Evolutionary conservation across 2,113 vertebrate genomes (phyloP).

Genomic region (Burhinus bistriatus): DNA sequence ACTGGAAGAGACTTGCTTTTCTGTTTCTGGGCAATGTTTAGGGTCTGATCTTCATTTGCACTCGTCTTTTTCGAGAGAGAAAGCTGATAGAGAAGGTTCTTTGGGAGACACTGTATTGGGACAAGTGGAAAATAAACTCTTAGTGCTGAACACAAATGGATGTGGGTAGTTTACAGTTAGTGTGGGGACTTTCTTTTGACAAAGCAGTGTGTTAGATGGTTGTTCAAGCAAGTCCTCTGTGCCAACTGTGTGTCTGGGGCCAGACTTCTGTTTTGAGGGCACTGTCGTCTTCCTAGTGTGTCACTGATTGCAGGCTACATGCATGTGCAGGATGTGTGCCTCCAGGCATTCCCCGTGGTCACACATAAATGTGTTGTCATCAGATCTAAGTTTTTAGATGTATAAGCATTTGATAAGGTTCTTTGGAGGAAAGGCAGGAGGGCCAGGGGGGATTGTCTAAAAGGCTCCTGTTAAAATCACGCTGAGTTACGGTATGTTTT

Average conservation of each 20-base stretch:
- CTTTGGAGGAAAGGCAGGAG: background rate
- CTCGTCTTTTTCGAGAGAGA: background rate
- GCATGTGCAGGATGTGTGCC: background rate
- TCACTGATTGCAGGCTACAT: background rate
- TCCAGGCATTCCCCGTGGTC: background rate
- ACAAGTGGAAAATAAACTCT: background rate
- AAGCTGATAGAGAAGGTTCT: background rate
- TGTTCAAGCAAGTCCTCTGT: background rate
- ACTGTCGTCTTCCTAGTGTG: background rate
- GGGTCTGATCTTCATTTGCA: background rate
- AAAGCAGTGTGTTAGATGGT: background rate
- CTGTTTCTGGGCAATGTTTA: background rate
- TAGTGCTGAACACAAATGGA: background rate
- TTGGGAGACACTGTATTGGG: background rate
- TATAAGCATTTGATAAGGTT: background rate
- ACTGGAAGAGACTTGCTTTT: background rate
- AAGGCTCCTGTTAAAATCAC: background rate
- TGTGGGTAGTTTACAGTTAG: background rate
- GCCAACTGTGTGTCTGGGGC: background rate
- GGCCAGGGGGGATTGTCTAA: background rate
- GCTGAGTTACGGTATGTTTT: background rate
- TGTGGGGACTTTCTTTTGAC: background rate
- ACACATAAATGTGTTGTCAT: background rate
- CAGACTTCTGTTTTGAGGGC: background rate
- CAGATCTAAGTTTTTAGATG: background rate